Evolutionary conservation across 2,797 vertebrate species (phyloP), one percentile per base, ranked within the genome.

Genomic region (Anisognathus igniventris): DNA sequence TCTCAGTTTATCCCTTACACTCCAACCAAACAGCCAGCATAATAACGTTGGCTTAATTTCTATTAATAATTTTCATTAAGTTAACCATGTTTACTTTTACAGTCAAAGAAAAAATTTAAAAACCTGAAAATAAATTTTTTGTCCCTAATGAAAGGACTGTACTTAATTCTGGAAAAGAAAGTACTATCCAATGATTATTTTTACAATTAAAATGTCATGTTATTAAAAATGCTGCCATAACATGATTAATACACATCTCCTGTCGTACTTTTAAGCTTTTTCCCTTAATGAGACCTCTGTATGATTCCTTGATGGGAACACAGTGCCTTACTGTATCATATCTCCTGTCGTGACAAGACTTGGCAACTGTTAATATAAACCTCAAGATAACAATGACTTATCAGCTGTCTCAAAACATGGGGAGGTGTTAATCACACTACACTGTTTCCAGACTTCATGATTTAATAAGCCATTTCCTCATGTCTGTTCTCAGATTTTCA

Each of bases 401-500:
- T 50, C 47, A 39, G 16, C 12, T 35, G 14, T 37, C 71, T 84
- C 74, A 78, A 54, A 71, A 68, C 0, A 8, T 77, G 61, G 80
- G 70, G 77, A 54, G 50, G 47, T 82, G 54, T 75, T 81, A 81
- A 84, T 78, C 84, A 42, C 78, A 65, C 75, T 65, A 50, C 47
- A 12, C 33, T 71, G 28, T 74, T 90, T 84, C 48, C 53, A 84
- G 61, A 24, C 20, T 73, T 95, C 12, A 8, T 56, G 47, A 76
- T 75, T 85, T 95, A 95, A 96, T 93, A 33, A 95, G 87, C 60
- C 81, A 72, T 96, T 95, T 95, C 93, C 90, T 96, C 91, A 22
- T 93, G 61, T 93, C 64, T 96, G 60, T 92, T 85, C 90, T 93
- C 85, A 95, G 90, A 95, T 95, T 92, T 92, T 93, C 85, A 91